Evolutionary conservation across 2,113 vertebrate species (phyloP).

Genomic region (Tenrec ecaudatus): DNA sequence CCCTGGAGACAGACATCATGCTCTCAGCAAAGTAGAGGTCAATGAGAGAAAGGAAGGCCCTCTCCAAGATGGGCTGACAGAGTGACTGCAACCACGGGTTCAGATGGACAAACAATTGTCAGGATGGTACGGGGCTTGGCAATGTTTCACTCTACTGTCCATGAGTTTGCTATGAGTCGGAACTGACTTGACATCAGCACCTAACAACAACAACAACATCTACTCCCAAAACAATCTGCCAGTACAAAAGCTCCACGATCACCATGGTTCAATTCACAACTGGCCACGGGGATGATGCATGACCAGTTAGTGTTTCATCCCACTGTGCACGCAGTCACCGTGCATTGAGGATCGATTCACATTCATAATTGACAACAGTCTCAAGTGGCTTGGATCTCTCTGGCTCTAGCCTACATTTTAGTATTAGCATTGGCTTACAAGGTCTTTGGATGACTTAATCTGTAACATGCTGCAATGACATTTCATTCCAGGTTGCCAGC

Average conservation of each 20-base stretch:
- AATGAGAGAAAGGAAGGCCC: too few species aligned
- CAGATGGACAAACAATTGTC: too few species aligned
- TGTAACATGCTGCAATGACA: fast-evolving
- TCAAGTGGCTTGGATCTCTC: fast-evolving
- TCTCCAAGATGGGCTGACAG: too few species aligned
- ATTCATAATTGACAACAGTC: neutral
- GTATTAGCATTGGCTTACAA: neutral
- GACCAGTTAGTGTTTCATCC: neutral
- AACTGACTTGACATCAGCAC: too few species aligned
- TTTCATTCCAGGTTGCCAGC: fast-evolving
- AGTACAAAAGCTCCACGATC: neutral
- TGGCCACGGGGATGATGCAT: neutral
- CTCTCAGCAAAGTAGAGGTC: too few species aligned
- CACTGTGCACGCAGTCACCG: neutral
- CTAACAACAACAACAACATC: neutral
- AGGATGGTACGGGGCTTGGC: too few species aligned
- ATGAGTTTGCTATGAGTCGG: too few species aligned
- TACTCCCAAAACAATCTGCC: neutral
- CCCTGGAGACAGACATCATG: too few species aligned
- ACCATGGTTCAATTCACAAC: neutral
- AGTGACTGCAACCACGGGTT: too few species aligned
- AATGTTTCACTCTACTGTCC: too few species aligned
- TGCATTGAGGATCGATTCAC: neutral
- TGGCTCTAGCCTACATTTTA: neutral
- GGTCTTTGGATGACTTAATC: fast-evolving